Conservation (phyloP, 2,888 invertebrate genomes). For the Eilema griseolum region DNA sequence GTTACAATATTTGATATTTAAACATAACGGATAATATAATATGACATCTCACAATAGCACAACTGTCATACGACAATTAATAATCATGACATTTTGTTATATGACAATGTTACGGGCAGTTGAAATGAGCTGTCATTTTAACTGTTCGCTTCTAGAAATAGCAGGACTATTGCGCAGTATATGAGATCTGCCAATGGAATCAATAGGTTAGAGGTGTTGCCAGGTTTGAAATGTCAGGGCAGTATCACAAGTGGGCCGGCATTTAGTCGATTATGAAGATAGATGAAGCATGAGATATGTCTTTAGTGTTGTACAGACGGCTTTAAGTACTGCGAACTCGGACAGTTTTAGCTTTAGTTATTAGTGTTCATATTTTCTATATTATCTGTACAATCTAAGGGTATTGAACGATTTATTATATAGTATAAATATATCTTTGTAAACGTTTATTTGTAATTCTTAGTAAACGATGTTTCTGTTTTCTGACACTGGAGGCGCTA, state of each 20-base stretch:
- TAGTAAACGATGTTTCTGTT: too few relatives aligned
- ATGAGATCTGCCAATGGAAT: constrained; percentile 48
- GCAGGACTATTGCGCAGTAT: constrained; percentile 26
- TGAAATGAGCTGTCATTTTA: constrained; percentile 9
- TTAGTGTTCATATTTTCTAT: not conserved
- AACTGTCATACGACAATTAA: constrained; percentile 17
- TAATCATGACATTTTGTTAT: constrained; percentile 10
- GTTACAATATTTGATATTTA: constrained; percentile 4
- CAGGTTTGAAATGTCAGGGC: constrained; percentile 43
- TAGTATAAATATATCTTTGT: too few relatives aligned
- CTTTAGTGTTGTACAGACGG: not conserved
- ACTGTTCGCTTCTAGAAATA: constrained; percentile 13
- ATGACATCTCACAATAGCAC: constrained; percentile 6
- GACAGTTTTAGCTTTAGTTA: constrained; percentile 1
- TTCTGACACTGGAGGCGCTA: too few relatives aligned
- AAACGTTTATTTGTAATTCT: too few relatives aligned
- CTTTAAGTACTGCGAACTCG: not conserved
- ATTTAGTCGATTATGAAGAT: not conserved
- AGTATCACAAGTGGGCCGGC: not conserved
- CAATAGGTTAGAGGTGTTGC: constrained; percentile 50
- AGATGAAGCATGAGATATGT: not conserved
- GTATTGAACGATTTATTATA: too few relatives aligned
- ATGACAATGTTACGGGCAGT: constrained; percentile 21
- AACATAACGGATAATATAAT: constrained; percentile 5
- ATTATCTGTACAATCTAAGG: too few relatives aligned